Evolutionary conservation across 2,888 invertebrate species (phyloP), one percentile per base, ranked within the genome.

Genomic region (Dryocosmus kuriphilus): DNA sequence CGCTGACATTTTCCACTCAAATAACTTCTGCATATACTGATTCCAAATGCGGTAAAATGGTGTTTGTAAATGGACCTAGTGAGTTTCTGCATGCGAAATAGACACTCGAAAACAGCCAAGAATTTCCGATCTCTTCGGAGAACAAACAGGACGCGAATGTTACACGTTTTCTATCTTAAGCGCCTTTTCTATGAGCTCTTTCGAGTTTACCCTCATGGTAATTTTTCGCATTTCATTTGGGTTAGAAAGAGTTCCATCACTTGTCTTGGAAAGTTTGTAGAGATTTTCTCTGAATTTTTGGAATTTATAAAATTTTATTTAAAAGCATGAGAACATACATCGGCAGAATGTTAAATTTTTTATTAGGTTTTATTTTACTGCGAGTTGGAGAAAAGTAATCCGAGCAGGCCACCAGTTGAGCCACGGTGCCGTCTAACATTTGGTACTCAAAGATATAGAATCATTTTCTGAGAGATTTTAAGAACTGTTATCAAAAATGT

Each of bases 101-200:
- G 77, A 76, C 76, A 55, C 38, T 16, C 46, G 22, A 76, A 61
- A 77, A 76, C 46, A 77, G 74, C 60, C 75, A 35, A 71, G 74
- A 57, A 77, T 74, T 78, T 79, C 55, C 76, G 73, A 79, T 46
- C 71, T 55, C 74, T 78, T 78, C 77, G 79, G 63, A 74, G 78
- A 81, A 79, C 77, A 67, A 67, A 76, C 78, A 82, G 73, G 80
- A 79, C 76, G 76, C 73, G 76, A 60, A 46, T 62, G 16, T 75
- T 74, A 82, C 82, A 82, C 80, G 81, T 80, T 81, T 82, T 82
- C 82, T 76, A 81, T 81, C 82, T 82, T 82, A 82, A 77, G 63
- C 77, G 76, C 63, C 74, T 62, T 74, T 46, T 63, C 55, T 74
- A 57, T 57, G 57, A 14, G 4, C 24, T 24, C 57, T 27, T 16